phyloP scores from a whole-genome alignment of 35 echinoderm and acorn worm genomes.

The Stichopus chloronotus region DNA sequence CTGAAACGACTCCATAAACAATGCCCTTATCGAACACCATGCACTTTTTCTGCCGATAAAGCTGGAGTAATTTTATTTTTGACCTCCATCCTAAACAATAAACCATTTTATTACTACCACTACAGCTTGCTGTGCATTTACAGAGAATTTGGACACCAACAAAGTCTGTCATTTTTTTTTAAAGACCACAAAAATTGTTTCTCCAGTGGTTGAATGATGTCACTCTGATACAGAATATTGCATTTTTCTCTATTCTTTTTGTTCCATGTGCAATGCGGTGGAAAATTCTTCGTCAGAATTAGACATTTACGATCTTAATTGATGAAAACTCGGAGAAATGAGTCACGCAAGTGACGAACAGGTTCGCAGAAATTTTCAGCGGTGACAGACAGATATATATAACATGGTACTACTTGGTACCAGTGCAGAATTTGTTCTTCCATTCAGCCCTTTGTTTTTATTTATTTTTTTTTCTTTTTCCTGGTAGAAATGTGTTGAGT shows the following conservation, averaged over 20 bases:
- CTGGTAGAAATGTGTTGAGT: too few species aligned
- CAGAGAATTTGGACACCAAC: neutral
- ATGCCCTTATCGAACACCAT: neutral
- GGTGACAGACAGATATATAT: constrained; percentile 3
- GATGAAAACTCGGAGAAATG: neutral
- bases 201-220: constrained; percentile 29
- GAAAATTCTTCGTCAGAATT: neutral
- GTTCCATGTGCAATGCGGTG: neutral
- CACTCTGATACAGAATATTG: neutral
- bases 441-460: too few species aligned
- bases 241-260: neutral
- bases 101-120: neutral
- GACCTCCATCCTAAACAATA: neutral
- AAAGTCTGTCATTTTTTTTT: neutral
- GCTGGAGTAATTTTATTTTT: neutral
- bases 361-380: constrained; percentile 23
- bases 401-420: too few species aligned
- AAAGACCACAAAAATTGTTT: neutral
- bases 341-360: constrained; percentile 17
- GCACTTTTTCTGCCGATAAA: neutral
- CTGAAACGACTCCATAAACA: neutral
- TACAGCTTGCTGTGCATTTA: neutral
- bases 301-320: constrained; percentile 53
- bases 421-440: too few species aligned
- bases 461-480: too few species aligned